Conservation (phyloP, 2,113 vertebrate genomes). For the Hydrochoerus hydrochaeris region DNA sequence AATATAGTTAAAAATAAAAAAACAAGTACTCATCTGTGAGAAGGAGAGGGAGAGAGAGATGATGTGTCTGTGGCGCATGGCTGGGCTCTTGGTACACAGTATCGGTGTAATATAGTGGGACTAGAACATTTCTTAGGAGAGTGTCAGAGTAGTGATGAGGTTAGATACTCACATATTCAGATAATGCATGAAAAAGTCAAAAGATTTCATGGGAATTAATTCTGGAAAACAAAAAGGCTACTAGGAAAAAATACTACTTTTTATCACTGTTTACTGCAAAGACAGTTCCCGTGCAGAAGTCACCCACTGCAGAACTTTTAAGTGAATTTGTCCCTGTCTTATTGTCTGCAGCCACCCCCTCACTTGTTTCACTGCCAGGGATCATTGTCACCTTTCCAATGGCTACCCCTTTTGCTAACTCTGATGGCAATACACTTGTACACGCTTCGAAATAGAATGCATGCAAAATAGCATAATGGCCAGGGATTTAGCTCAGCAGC, state of each 20-base stretch:
- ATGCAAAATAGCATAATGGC: no score
- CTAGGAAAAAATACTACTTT: not conserved
- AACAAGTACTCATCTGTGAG: not conserved
- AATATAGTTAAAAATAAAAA: not conserved
- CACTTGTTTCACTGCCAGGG: fast-evolving
- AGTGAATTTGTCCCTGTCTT: not conserved
- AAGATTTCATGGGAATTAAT: not conserved
- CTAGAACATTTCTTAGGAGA: not conserved
- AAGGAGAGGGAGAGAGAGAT: not conserved
- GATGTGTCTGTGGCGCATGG: not conserved
- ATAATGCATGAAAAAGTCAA: not conserved
- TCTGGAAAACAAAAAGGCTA: not conserved
- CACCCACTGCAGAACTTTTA: not conserved
- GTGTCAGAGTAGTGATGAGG: fast-evolving
- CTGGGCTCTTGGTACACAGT: fast-evolving
- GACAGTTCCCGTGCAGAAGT: not conserved
- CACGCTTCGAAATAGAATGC: not conserved
- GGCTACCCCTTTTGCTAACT: not conserved
- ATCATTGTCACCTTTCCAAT: not conserved
- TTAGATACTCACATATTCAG: fast-evolving
- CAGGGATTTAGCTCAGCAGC: no score
- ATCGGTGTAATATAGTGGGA: no score
- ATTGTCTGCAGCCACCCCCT: fast-evolving
- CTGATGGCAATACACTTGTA: not conserved
- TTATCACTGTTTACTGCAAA: no score